Evolutionary conservation across 37 sponge, comb jelly and placozoan species (phyloP).

Genomic region (Mnemiopsis leidyi): DNA sequence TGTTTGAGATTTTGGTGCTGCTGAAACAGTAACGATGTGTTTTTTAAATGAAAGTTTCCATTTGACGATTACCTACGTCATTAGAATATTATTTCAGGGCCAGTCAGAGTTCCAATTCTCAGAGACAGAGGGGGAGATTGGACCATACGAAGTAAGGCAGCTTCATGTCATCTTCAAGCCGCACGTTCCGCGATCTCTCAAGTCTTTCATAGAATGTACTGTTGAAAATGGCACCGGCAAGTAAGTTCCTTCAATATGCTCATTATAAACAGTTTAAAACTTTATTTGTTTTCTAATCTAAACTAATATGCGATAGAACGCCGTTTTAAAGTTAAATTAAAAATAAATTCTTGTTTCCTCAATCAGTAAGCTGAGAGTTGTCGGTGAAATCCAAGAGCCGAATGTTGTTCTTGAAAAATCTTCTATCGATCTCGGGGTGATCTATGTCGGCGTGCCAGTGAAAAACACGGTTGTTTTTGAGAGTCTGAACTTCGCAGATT

Average conservation of each 20-base stretch:
- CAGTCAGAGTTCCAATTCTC: conserved; percentile 56
- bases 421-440: conserved; percentile 11
- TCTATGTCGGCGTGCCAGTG: conserved; percentile 40
- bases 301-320: too few species aligned
- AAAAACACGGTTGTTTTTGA: neutral
- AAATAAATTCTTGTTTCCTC: too few species aligned
- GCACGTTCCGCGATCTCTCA: conserved; percentile 6
- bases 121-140: conserved; percentile 31
- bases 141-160: conserved; percentile 20
- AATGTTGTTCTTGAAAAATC: conserved; percentile 16
- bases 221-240: conserved; percentile 47
- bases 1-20: neutral
- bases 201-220: conserved; percentile 31
- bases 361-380: conserved; percentile 33
- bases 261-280: too few species aligned
- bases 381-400: conserved; percentile 49
- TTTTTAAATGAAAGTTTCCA: too few species aligned
- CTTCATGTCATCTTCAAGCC: conserved; percentile 7
- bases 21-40: too few species aligned
- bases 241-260: too few species aligned
- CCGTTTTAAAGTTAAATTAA: too few species aligned
- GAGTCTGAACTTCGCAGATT: conserved; percentile 62
- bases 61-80: too few species aligned
- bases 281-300: too few species aligned
- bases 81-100: conserved; percentile 25